These are phyloP conservation scores for Ceratina australensis DNA, from an alignment of 1,140 invertebrate genomes.

Conservation along the genomic window DNA sequence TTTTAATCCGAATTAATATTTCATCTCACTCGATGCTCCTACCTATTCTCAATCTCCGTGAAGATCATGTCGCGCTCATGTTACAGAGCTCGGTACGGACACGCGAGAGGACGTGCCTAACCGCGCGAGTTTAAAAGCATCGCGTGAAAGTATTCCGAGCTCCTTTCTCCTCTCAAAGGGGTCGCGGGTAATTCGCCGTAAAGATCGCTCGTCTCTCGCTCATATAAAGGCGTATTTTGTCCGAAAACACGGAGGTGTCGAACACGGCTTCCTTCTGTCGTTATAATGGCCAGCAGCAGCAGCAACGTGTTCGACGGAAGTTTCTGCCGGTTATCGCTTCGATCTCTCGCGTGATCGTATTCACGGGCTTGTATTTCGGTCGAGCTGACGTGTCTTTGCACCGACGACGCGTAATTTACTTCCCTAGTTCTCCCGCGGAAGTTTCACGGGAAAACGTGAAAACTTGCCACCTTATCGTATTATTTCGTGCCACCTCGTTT, in stretches of 20 bases:
- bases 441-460: constrained; percentile 31
- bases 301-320: background rate
- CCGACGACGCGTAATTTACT: constrained; percentile 40
- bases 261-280: background rate
- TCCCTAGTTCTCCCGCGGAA: background rate
- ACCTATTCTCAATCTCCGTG: background rate
- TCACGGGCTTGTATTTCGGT: background rate
- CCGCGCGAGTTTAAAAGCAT: constrained; percentile 7
- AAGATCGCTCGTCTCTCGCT: background rate
- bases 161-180: constrained; percentile 33
- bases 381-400: background rate
- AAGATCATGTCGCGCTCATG: background rate
- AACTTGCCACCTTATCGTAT: background rate
- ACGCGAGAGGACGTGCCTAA: background rate
- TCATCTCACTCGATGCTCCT: no score
- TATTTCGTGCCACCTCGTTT: no score
- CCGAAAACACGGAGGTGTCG: constrained; percentile 11
- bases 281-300: background rate
- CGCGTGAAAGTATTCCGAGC: constrained; percentile 33
- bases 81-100: constrained; percentile 3
- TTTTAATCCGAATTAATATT: background rate
- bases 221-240: background rate
- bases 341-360: constrained; percentile 32
- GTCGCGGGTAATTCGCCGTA: background rate
- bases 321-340: background rate